These are phyloP conservation scores for Todiramphus saurophagus DNA, from an alignment of 2,113 vertebrate genomes.

Conservation along the genomic window DNA sequence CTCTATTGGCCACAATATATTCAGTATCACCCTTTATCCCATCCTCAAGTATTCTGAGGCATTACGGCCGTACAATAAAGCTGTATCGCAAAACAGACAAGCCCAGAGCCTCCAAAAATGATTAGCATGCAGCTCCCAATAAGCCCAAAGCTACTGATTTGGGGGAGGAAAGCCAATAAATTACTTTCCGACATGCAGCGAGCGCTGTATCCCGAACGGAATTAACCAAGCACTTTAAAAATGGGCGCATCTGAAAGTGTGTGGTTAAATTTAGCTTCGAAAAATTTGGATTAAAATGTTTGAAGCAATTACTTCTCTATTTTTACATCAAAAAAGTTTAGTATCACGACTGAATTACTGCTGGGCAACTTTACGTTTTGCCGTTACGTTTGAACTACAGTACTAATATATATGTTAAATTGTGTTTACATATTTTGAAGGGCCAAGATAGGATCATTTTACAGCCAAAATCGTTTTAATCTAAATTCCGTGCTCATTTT, in stretches of 20 bases:
- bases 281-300: neutral
- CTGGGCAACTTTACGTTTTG: neutral
- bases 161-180: neutral
- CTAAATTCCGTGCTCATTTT: neutral
- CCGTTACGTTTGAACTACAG: neutral
- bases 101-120: neutral
- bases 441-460: neutral
- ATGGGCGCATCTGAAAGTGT: neutral
- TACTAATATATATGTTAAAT: neutral
- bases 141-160: neutral
- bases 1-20: neutral
- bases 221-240: neutral
- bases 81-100: neutral
- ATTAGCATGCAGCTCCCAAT: slow-evolving; percentile 24
- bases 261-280: neutral
- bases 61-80: neutral
- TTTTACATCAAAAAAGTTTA: neutral
- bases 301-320: slow-evolving; percentile 32
- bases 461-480: neutral
- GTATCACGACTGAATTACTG: neutral
- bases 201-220: neutral
- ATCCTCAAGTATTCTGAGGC: neutral
- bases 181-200: neutral
- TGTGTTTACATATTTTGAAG: neutral
- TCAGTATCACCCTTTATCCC: neutral